A percentile compares a stretch with the other conserved stretches of the same genome.
Evolutionary conservation across 2,113 vertebrate species (phyloP).

Genomic region (Tragelaphus imberbis): DNA sequence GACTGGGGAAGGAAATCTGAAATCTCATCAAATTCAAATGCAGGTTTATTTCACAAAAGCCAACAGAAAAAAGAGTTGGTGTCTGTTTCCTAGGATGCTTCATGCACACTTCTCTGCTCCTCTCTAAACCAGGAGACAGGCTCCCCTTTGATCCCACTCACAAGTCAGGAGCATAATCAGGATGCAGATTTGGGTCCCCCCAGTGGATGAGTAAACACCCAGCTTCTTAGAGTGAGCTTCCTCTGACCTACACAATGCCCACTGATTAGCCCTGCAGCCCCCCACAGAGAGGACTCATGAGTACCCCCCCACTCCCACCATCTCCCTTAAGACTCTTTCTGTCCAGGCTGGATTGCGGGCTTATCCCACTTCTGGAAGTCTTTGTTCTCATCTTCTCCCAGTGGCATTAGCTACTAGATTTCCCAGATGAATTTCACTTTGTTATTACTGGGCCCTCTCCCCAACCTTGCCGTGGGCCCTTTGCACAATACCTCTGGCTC

Average conservation of each 20-base stretch:
- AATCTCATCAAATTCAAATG: neutral
- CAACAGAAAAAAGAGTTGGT: neutral
- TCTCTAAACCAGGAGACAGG: constrained; percentile 19
- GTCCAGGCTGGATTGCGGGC: neutral
- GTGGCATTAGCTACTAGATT: neutral
- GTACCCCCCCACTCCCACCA: neutral
- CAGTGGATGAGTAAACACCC: constrained; percentile 32
- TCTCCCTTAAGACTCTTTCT: neutral
- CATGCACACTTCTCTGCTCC: neutral
- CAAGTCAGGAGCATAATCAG: constrained; percentile 36
- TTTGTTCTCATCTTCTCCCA: constrained; percentile 42
- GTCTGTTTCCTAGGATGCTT: neutral
- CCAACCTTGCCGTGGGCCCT: neutral
- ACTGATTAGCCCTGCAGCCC: constrained; percentile 44
- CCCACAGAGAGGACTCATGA: neutral
- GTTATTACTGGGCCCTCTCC: neutral
- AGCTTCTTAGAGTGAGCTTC: constrained; percentile 5
- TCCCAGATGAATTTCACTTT: constrained; percentile 39
- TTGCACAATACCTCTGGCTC: neutral
- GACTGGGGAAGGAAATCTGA: neutral
- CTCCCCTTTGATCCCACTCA: neutral
- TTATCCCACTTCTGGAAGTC: constrained; percentile 38
- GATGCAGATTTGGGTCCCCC: constrained; percentile 28
- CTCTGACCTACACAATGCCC: constrained; percentile 48
- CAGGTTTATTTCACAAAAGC: neutral